These are phyloP conservation scores for Gandaritis pyraliata DNA, from an alignment of 2,888 invertebrate genomes.

Conservation along the genomic window DNA sequence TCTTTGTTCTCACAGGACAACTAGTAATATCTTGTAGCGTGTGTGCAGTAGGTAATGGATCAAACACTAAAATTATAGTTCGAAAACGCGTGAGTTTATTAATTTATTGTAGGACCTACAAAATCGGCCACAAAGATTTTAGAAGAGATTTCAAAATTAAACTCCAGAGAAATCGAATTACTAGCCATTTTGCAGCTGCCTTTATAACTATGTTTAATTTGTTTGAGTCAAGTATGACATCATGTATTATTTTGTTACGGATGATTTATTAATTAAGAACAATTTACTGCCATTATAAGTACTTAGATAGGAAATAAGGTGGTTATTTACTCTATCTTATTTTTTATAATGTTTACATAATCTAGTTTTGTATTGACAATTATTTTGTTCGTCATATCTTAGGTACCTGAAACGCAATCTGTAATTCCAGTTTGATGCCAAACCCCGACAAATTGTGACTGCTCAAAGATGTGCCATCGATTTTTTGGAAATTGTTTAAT, in stretches of 20 bases:
- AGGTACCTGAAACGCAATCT: conserved; percentile 32
- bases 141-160: conserved; percentile 8
- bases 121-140: neutral
- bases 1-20: too few species aligned
- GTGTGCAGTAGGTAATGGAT: too few species aligned
- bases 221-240: conserved; percentile 16
- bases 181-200: conserved; percentile 36
- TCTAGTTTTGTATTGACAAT: conserved; percentile 14
- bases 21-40: too few species aligned
- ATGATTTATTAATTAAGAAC: conserved; percentile 17
- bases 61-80: too few species aligned
- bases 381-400: conserved; percentile 13
- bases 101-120: neutral
- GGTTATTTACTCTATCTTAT: conserved; percentile 17
- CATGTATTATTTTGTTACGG: conserved; percentile 5
- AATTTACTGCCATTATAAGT: conserved; percentile 25
- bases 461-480: neutral
- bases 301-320: conserved; percentile 23
- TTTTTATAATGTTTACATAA: conserved; percentile 12
- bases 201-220: conserved; percentile 21
- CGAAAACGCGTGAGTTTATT: too few species aligned
- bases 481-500: neutral
- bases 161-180: conserved; percentile 31
- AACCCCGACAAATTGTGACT: neutral
- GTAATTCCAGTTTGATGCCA: conserved; percentile 28